Evolutionary conservation across 1,140 invertebrate genomes (phyloP), one percentile per base, ranked within the genome.

Genomic region (Sminthurinus signatus): DNA sequence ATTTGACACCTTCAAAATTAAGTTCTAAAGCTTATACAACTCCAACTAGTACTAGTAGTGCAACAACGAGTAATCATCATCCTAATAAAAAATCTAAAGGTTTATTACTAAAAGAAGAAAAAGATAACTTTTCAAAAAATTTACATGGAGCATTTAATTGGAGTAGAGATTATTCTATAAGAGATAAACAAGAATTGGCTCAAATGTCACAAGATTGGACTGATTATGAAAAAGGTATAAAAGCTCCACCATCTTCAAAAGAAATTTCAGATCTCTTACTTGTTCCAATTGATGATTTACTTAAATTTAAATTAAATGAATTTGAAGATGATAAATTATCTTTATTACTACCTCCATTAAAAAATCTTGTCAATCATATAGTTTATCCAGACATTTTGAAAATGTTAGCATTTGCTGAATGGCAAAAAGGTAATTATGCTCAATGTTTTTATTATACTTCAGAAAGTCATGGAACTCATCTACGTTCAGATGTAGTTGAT

Each of bases 401-500:
- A 39, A 44, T 32, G 36, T 31, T 48, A 4, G 51, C 61, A 14
- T 48, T 63, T 28, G 17, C 21, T 1, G 39, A 42, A 2, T 63
- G 42, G 42, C 39, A 29, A 5, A 14, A 25, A 23, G 31, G 28
- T 4, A 27, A 36, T 27, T 39, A n/a, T 10, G 43, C 32, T 25
- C 56, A 56, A 50, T 63, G 61, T 29, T 25, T 25, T 8, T 63
- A 63, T 36, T 56, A 63, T 54, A 29, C 56, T 15, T 44, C 61
- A 4, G 61, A 63, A 56, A 56, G 52, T 21, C 61, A 56, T 23
- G 52, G 52, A 19, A 46, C 52, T 42, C 54, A 56, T 39, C 21
- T 55, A 23, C 54, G 54, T 23, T 29, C 5, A 4, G 61, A 63
- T 15, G 56, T 31, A 1, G 42, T 29, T 19, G 61, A 63, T 43